phyloP scores from a whole-genome alignment of 1,140 invertebrate species.

The Sipha flava region DNA sequence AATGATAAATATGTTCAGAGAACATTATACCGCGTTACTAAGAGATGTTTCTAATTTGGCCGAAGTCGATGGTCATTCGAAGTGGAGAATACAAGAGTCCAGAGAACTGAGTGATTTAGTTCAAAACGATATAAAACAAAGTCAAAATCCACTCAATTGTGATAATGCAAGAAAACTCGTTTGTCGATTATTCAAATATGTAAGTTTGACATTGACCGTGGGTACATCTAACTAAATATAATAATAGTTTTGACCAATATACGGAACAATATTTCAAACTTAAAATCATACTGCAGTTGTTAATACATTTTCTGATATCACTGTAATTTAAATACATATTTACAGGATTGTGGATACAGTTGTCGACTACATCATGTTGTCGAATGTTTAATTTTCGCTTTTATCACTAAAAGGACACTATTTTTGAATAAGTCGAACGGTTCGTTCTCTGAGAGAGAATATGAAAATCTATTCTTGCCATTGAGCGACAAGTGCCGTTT shows the following conservation, averaged over 20 bases:
- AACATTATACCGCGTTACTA: constrained; percentile 61
- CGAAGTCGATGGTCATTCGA: constrained; percentile 66
- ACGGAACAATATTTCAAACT: too few relatives aligned
- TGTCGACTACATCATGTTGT: constrained; percentile 93
- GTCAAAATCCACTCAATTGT: constrained; percentile 89
- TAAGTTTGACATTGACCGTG: too few relatives aligned
- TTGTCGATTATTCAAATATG: too few relatives aligned
- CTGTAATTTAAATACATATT: too few relatives aligned
- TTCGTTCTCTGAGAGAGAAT: too few relatives aligned
- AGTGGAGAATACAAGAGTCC: constrained; percentile 72
- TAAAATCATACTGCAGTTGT: too few relatives aligned
- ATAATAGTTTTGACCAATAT: too few relatives aligned
- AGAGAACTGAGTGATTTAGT: constrained; percentile 69
- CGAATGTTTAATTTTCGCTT: constrained; percentile 91
- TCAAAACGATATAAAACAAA: constrained; percentile 63
- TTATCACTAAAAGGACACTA: constrained; percentile 82
- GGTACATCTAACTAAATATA: too few relatives aligned
- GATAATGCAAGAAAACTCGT: constrained; percentile 76
- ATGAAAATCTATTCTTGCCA: too few relatives aligned
- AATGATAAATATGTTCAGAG: too few relatives aligned
- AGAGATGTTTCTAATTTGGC: constrained; percentile 61
- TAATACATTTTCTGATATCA: too few relatives aligned
- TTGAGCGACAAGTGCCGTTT: too few relatives aligned
- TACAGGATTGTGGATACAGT: constrained; percentile 78
- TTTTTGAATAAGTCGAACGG: constrained; percentile 89